Percentiles rank a stretch among this genome's conserved stretches.
Evolutionary conservation across 2,888 invertebrate species (phyloP).

Genomic region (Thera obeliscata): DNA sequence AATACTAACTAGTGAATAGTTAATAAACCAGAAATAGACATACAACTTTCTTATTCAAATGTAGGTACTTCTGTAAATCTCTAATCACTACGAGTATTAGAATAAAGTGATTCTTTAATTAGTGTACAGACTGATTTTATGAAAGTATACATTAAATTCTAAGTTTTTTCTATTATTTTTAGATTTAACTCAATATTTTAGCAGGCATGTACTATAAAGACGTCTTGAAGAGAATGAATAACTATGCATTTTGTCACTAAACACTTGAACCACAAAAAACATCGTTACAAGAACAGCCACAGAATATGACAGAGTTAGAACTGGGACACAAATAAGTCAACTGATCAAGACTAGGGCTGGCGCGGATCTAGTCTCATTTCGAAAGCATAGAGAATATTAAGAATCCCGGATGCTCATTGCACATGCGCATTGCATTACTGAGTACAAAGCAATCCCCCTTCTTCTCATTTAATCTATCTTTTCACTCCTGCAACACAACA

Average conservation of each 20-base stretch:
- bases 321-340: too few relatives aligned
- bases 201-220: too few relatives aligned
- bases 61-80: slow-evolving; percentile 12
- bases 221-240: too few relatives aligned
- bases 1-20: slow-evolving; percentile 24
- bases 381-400: neutral
- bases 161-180: neutral
- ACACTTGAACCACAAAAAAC: too few relatives aligned
- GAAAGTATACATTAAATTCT: neutral
- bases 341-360: neutral
- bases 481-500: neutral
- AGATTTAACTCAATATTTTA: too few relatives aligned
- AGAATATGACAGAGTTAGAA: too few relatives aligned
- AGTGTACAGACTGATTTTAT: neutral
- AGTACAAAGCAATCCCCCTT: too few relatives aligned
- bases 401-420: neutral
- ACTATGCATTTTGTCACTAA: slow-evolving; percentile 15
- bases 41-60: slow-evolving; percentile 32
- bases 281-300: too few relatives aligned
- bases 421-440: neutral
- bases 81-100: slow-evolving; percentile 4
- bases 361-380: neutral
- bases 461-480: neutral
- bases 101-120: neutral
- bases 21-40: slow-evolving; percentile 25